Conservation (phyloP, 37 sponge, comb jelly and placozoan genomes). For the Axinella damicornis region DNA sequence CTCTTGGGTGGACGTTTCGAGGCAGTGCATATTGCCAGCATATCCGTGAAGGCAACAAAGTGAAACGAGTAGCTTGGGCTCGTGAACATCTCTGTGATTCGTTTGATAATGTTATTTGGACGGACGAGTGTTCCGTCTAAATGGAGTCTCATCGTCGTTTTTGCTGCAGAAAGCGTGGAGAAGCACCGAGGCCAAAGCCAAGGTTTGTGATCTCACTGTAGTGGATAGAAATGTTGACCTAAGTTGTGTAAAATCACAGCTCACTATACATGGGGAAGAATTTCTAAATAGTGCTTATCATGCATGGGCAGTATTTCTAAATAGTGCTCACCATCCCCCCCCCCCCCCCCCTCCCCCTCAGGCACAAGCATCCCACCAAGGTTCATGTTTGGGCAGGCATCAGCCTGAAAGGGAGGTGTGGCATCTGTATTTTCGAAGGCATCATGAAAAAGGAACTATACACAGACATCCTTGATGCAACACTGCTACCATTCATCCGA, state of each 20-base stretch:
- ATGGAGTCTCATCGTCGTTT: slow-evolving; percentile 9
- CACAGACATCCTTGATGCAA: background rate
- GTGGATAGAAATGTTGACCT: too few species aligned
- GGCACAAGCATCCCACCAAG: slow-evolving; percentile 31
- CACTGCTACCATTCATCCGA: slow-evolving; percentile 33
- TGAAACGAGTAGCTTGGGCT: slow-evolving; percentile 28
- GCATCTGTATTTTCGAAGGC: slow-evolving; percentile 34
- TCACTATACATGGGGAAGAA: too few species aligned
- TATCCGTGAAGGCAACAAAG: slow-evolving; percentile 16
- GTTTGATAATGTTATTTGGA: slow-evolving; percentile 29
- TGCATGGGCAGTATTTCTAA: too few species aligned
- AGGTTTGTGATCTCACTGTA: background rate
- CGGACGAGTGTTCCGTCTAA: slow-evolving; percentile 22
- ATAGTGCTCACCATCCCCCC: background rate
- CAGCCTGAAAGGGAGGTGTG: slow-evolving; percentile 9
- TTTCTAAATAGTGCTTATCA: too few species aligned
- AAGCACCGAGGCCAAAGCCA: slow-evolving; percentile 23
- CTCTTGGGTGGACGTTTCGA: slow-evolving; percentile 43
- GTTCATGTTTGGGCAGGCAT: slow-evolving; percentile 9
- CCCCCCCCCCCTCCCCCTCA: too few species aligned
- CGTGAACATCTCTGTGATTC: background rate
- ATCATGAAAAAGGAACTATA: slow-evolving; percentile 21
- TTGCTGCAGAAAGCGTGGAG: slow-evolving; percentile 40
- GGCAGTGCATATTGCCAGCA: slow-evolving; percentile 38
- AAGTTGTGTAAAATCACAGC: too few species aligned